phyloP scores from a whole-genome alignment of 2,797 vertebrate genomes.

The Tenualosa ilisha region DNA sequence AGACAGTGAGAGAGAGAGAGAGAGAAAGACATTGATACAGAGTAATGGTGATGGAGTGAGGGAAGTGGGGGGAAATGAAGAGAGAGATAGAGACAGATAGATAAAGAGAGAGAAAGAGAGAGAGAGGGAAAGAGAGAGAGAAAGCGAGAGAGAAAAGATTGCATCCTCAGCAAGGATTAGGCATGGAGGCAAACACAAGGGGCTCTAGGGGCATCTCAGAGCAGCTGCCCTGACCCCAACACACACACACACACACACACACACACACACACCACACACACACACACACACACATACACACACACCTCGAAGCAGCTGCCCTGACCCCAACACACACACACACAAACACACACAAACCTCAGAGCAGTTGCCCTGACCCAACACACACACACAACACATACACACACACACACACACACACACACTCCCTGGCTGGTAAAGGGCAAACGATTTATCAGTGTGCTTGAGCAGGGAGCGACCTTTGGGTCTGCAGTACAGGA shows the following conservation, averaged over 20 bases:
- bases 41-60: background rate
- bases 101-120: too few relatives aligned
- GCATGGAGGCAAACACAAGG: background rate
- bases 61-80: too few relatives aligned
- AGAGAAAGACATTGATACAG: background rate
- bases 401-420: background rate
- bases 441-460: constrained; percentile 4
- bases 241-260: constrained; percentile 6
- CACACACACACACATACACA: background rate
- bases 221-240: background rate
- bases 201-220: background rate
- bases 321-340: background rate
- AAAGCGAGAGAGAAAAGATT: background rate
- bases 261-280: background rate
- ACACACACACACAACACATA: background rate
- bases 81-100: too few relatives aligned
- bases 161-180: background rate
- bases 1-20: background rate
- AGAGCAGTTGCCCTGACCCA: too few relatives aligned
- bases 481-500: background rate
- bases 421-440: background rate
- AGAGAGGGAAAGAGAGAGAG: background rate
- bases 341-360: background rate
- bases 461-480: background rate
- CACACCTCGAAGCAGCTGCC: background rate